Conservation (phyloP, 2,797 vertebrate species). For the Pantherophis alleghaniensis region DNA sequence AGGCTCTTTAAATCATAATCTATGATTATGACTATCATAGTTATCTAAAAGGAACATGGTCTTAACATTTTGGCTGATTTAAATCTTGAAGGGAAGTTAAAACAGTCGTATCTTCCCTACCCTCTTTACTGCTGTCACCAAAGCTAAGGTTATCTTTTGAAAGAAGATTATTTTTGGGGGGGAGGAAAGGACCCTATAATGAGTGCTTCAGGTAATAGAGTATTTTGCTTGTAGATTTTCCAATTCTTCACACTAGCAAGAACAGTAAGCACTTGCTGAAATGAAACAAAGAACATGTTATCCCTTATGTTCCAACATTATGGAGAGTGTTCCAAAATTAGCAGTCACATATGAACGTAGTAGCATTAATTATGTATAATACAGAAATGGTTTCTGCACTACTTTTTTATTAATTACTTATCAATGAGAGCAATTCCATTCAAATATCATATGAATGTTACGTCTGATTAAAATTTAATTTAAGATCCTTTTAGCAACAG, state of each 20-base stretch:
- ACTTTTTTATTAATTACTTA: slow-evolving; percentile 18
- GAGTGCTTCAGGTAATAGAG: background rate
- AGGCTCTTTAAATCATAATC: no score
- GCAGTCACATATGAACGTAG: slow-evolving; percentile 14
- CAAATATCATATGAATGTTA: slow-evolving; percentile 11
- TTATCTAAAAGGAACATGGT: background rate
- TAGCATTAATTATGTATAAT: slow-evolving; percentile 31
- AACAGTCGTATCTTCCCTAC: background rate
- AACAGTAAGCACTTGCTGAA: slow-evolving; percentile 28
- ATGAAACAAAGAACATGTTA: slow-evolving; percentile 3
- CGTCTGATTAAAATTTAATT: slow-evolving; percentile 18
- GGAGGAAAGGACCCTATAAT: background rate
- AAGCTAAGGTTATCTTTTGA: background rate
- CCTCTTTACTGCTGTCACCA: background rate
- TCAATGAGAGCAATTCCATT: background rate
- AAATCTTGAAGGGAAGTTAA: background rate
- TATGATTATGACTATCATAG: background rate
- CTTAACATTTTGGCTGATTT: background rate
- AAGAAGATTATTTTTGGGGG: background rate
- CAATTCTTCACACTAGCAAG: background rate
- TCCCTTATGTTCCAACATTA: slow-evolving; percentile 17
- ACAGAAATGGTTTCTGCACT: slow-evolving; percentile 13
- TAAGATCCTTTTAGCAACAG: background rate
- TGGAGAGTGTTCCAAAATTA: slow-evolving; percentile 15
- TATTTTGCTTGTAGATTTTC: slow-evolving; percentile 15